Evolutionary conservation across 2,888 invertebrate genomes (phyloP).

Genomic region (Dryadula phaetusa): DNA sequence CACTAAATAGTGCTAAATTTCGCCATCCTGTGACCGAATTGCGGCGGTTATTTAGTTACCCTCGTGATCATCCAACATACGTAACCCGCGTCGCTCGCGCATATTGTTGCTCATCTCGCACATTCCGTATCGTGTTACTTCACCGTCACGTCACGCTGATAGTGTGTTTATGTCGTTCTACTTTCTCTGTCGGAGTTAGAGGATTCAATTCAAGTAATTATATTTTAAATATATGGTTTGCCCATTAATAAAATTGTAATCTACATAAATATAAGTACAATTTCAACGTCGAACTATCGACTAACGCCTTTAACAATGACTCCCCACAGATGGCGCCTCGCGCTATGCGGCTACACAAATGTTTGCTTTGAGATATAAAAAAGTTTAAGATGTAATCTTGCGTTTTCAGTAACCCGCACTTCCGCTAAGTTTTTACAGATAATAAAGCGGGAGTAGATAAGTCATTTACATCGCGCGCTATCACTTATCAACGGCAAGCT

Average conservation of each 20-base stretch:
- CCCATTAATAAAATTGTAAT: no score
- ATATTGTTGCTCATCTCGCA: not conserved
- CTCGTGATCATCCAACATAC: constrained; percentile 14
- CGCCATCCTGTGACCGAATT: constrained; percentile 24
- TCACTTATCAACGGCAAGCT: constrained; percentile 54
- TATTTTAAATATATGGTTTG: no score
- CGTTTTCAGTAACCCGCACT: constrained; percentile 47
- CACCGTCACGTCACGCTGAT: not conserved
- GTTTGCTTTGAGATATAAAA: constrained; percentile 30
- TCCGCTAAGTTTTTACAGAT: constrained; percentile 68
- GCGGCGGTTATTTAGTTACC: constrained; percentile 23
- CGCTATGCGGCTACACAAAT: constrained; percentile 26
- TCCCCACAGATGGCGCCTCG: constrained; percentile 21
- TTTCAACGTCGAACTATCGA: not conserved
- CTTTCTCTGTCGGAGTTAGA: no score
- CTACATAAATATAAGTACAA: not conserved
- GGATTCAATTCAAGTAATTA: no score
- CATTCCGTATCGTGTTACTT: not conserved
- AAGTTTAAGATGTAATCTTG: constrained; percentile 29
- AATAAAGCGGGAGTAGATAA: constrained; percentile 67
- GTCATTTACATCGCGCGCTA: constrained; percentile 57
- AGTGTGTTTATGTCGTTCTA: no score
- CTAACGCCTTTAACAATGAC: not conserved
- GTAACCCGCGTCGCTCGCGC: constrained; percentile 10
- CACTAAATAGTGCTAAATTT: constrained; percentile 27